Percentiles rank a stretch among this genome's conserved stretches.
phyloP scores from a whole-genome alignment of 2,797 vertebrate species.

The Morus bassanus region DNA sequence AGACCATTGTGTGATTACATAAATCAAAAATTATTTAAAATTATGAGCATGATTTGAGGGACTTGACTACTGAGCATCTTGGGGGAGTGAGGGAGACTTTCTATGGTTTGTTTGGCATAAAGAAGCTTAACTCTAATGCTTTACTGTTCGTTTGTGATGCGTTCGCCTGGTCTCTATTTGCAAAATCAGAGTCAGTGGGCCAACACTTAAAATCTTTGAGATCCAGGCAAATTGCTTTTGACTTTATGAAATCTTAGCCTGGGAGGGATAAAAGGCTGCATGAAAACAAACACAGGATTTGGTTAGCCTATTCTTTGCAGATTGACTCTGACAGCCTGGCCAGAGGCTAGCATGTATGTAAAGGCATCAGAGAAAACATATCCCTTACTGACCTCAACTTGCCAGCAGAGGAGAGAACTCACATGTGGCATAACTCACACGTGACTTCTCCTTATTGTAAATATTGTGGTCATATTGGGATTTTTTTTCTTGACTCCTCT shows the following conservation, averaged over 20 bases:
- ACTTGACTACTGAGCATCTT: background rate
- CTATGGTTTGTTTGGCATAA: background rate
- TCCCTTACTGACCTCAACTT: background rate
- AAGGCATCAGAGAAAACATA: background rate
- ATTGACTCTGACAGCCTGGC: background rate
- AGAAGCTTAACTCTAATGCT: background rate
- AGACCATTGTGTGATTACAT: background rate
- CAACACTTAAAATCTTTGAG: background rate
- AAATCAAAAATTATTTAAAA: background rate
- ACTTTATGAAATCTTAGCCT: background rate
- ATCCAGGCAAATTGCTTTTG: background rate
- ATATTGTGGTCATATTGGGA: background rate
- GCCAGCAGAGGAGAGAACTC: background rate
- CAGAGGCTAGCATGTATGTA: background rate
- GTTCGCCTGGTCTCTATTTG: background rate
- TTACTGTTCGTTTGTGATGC: background rate
- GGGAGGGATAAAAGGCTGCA: background rate
- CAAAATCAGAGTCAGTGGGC: background rate
- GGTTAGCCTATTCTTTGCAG: background rate
- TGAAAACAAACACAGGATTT: background rate
- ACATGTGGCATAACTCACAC: background rate
- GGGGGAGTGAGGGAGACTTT: background rate
- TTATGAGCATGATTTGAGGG: background rate
- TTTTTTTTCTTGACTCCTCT: background rate
- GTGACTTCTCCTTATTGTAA: background rate